Evolutionary conservation across 64 coral and sea anemone species (phyloP), one percentile per base, ranked within the genome.

Genomic region (Catalaphyllia jardinei): DNA sequence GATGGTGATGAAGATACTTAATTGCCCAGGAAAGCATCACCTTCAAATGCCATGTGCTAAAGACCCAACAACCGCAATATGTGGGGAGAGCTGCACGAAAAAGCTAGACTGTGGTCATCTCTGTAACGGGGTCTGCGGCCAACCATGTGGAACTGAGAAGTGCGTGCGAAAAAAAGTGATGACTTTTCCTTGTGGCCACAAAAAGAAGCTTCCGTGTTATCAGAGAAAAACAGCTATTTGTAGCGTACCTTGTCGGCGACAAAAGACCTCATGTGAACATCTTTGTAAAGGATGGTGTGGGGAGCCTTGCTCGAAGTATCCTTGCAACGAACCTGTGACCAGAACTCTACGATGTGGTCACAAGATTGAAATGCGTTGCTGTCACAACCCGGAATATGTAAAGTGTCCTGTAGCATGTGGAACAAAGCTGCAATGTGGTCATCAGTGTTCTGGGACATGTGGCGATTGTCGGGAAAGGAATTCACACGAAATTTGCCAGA

Each of bases 391-490:
- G 31, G 57, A 90, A 74, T 16, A 57, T 72, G 61, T 72, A 19
- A 20, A 30, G 20, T 94, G 88, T 51, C 62, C 10, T 10, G 54
- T 25, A 13, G 49, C 35, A n/a, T 87, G 88, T 74, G 75, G 30
- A 59, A 15, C 28, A 24, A 90, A 86, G 75, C 62, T 94, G 42
- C 72, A 52, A 16, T 94, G 92, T 73, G 87, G 93, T 15, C 93
- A 94, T 39, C n/a, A n/a, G 22, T 94, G 93, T 91, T 39, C 88
- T 18, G 82, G 88, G 72, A 71, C n/a, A 42, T 94, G 88, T 42
- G 18, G 14, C 25, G 29, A 49, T 16, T 94, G 88, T 29, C 82
- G 42, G 8, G 50, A 90, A 42, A 86, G n/a, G 72, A 81, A 80
- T 38, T 55, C 59, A 50, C 93, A 94, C 38, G 67, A 89, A 86